phyloP scores from a whole-genome alignment of 2,888 invertebrate genomes.

The Tenthredo livida region DNA sequence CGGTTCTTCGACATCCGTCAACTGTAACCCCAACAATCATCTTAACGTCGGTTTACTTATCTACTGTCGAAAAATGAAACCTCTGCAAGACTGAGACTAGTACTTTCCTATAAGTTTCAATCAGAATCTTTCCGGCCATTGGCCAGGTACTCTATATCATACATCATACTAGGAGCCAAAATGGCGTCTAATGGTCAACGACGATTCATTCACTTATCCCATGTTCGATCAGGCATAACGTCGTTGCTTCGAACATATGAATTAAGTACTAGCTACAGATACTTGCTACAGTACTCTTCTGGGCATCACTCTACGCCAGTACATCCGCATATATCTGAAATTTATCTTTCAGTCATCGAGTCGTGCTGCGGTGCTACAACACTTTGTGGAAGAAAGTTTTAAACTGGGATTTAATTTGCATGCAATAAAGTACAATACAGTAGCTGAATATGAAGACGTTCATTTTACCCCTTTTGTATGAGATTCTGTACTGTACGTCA shows the following conservation, averaged over 20 bases:
- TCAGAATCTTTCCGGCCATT: constrained; percentile 56
- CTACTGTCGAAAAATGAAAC: not conserved
- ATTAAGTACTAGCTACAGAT: constrained; percentile 62
- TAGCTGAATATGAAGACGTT: constrained; percentile 9
- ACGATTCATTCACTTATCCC: constrained; percentile 38
- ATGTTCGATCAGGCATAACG: constrained; percentile 63
- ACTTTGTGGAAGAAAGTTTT: not conserved
- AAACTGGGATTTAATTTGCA: constrained; percentile 8
- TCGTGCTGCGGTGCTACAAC: not conserved
- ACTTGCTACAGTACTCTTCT: not conserved
- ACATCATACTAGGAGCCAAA: constrained; percentile 33
- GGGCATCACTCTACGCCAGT: not conserved
- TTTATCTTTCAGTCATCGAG: not conserved
- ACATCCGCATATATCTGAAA: not conserved
- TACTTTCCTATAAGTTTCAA: constrained; percentile 35
- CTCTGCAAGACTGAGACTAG: not conserved
- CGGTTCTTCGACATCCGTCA: not conserved
- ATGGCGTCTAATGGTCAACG: constrained; percentile 12
- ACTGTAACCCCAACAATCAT: not conserved
- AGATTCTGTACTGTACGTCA: constrained; percentile 13
- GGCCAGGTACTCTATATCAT: constrained; percentile 42
- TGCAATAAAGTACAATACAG: not conserved
- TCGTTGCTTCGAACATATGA: constrained; percentile 67
- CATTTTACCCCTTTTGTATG: not conserved
- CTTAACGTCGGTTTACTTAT: not conserved